Percentiles rank a stretch among this genome's conserved stretches.
phyloP scores from a whole-genome alignment of 2,113 vertebrate species.

The Tragelaphus scriptus region DNA sequence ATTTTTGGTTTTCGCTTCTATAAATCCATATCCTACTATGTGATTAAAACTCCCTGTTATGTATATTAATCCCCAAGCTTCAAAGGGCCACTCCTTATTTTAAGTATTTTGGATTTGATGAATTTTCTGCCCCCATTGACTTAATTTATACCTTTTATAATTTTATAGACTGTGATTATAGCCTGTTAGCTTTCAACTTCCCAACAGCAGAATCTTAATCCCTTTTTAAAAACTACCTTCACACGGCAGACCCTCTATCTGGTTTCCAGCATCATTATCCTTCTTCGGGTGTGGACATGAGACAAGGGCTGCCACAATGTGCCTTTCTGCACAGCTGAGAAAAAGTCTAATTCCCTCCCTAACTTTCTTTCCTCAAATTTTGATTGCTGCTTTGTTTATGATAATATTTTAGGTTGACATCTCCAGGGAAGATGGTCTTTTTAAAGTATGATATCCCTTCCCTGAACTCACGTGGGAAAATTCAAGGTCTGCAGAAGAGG shows the following conservation, averaged over 20 bases:
- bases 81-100: conserved; percentile 17
- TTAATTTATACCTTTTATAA: conserved; percentile 18
- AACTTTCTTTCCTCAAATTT: not conserved
- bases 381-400: not conserved
- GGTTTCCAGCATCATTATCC: not conserved
- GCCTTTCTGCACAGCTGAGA: not conserved
- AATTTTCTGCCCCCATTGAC: not conserved
- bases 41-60: not conserved
- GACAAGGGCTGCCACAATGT: not conserved
- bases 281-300: not conserved
- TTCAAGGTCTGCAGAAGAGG: not conserved
- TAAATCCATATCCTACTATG: not conserved
- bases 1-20: not conserved
- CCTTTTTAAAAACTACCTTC: not conserved
- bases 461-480: not conserved
- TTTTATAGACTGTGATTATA: conserved; percentile 24
- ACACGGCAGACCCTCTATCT: fast-evolving
- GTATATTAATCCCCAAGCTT: not conserved
- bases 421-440: not conserved
- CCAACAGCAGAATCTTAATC: not conserved
- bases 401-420: conserved; percentile 3
- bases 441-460: not conserved
- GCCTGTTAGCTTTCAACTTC: not conserved
- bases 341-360: not conserved
- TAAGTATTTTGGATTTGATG: not conserved